Conservation (phyloP, 2,797 vertebrate genomes). For the Paramormyrops hopkinsi region DNA sequence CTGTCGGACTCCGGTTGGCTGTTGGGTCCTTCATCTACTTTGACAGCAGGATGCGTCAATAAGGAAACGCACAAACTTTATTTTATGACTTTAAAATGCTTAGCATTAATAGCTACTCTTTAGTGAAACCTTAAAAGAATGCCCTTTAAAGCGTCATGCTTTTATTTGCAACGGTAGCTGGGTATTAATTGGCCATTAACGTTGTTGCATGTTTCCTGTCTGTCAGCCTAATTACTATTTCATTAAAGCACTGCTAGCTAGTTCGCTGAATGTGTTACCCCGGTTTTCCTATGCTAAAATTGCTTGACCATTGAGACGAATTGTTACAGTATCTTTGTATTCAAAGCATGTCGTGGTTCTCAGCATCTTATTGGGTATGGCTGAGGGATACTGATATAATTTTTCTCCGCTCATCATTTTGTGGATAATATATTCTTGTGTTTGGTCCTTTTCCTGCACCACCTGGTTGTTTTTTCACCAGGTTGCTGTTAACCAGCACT, state of each 20-base stretch:
- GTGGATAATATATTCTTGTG: not conserved
- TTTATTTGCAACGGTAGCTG: not conserved
- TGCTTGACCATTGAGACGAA: not conserved
- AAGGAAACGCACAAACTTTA: not conserved
- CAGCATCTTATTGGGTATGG: not conserved
- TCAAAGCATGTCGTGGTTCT: not conserved
- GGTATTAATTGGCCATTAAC: not conserved
- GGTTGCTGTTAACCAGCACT: not conserved
- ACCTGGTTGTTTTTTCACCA: not conserved
- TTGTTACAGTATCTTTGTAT: not conserved
- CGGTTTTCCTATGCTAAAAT: not conserved
- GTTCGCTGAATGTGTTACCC: not conserved
- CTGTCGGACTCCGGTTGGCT: not conserved
- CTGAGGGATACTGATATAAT: not conserved
- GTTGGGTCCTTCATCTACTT: not conserved
- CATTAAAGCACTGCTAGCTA: not conserved
- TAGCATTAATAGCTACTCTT: not conserved
- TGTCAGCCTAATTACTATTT: not conserved
- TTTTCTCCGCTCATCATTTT: not conserved
- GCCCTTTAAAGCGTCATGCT: not conserved
- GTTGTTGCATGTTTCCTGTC: not conserved
- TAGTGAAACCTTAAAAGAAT: not conserved
- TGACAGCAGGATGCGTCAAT: not conserved
- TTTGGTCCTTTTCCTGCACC: not conserved
- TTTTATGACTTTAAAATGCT: not conserved